phyloP scores from a whole-genome alignment of 1,140 invertebrate species.

The Xylocopa sonorina region DNA sequence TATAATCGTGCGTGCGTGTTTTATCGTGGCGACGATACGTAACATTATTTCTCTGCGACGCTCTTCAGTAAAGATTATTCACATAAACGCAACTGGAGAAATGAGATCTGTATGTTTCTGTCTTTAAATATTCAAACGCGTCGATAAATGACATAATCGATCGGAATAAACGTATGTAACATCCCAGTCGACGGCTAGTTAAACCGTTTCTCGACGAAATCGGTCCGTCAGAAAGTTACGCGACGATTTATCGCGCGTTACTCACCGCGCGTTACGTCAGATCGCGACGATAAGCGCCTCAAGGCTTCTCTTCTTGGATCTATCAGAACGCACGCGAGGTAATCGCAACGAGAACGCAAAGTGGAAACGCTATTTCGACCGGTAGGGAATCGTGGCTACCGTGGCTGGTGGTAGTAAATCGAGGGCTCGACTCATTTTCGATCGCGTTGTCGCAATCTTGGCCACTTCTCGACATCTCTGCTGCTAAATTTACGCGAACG shows the following conservation, averaged over 20 bases:
- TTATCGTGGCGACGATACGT: not conserved
- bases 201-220: not conserved
- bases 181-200: no score
- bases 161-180: no score
- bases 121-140: not conserved
- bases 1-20: not conserved
- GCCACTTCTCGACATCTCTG: not conserved
- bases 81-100: no score
- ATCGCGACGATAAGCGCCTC: not conserved
- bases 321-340: not conserved
- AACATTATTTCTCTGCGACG: no score
- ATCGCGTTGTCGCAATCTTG: not conserved
- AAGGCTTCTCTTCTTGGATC: not conserved
- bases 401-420: not conserved
- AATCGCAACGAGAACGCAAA: not conserved
- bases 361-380: not conserved
- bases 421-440: not conserved
- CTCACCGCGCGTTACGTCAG: constrained; percentile 17
- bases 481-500: not conserved
- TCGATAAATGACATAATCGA: not conserved
- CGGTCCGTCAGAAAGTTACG: not conserved
- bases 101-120: no score
- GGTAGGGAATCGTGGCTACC: not conserved
- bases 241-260: constrained; percentile 2
- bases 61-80: no score